These are phyloP conservation scores for Melinaea menophilus DNA, from an alignment of 2,888 invertebrate species.

Conservation along the genomic window DNA sequence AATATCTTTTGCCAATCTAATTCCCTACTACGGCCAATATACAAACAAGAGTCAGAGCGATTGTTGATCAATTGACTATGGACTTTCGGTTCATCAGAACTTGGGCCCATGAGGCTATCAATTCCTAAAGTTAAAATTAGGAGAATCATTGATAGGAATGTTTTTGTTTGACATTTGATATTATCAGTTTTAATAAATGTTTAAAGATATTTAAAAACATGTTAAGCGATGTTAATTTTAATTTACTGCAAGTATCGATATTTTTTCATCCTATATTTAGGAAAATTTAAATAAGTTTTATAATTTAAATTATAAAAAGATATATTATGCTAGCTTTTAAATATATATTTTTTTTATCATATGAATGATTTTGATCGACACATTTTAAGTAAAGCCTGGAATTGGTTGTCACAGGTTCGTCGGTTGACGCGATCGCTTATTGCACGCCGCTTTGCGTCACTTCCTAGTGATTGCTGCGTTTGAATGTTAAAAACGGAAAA, in stretches of 20 bases:
- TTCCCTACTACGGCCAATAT: conserved; percentile 45
- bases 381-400: conserved; percentile 15
- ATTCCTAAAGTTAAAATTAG: conserved; percentile 9
- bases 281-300: too few species aligned
- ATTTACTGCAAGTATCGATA: too few species aligned
- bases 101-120: conserved; percentile 23
- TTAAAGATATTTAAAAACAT: too few species aligned
- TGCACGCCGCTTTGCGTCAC: conserved; percentile 28
- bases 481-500: conserved; percentile 49
- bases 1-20: conserved; percentile 42
- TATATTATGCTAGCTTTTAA: too few species aligned
- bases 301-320: too few species aligned
- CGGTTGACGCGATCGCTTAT: conserved; percentile 24
- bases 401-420: conserved; percentile 14
- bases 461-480: conserved; percentile 33
- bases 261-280: too few species aligned
- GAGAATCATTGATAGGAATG: too few species aligned
- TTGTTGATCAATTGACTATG: conserved; percentile 16
- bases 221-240: too few species aligned
- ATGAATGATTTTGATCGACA: too few species aligned
- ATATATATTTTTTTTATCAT: too few species aligned
- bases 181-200: too few species aligned
- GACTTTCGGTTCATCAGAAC: conserved; percentile 51
- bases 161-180: too few species aligned
- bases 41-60: conserved; percentile 35